Evolutionary conservation across 2,888 invertebrate genomes (phyloP), one percentile per base, ranked within the genome.

Genomic region (Plebejus melissa): DNA sequence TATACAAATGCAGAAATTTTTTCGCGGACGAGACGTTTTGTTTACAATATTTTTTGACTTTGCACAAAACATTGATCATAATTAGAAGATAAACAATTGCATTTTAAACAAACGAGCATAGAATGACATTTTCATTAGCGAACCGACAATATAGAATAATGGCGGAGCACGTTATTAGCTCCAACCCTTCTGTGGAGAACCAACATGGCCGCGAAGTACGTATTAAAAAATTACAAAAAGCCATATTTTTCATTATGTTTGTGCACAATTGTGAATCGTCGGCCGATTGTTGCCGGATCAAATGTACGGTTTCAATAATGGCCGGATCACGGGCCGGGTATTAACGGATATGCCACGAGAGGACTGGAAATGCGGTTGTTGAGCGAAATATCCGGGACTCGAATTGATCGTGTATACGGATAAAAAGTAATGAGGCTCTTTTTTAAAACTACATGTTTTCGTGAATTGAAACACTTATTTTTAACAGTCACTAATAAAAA

Each of bases 271-370:
- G 76, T 57, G 74, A 75, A 65, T 76, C 74, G 77, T 50, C 3
- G 74, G 77, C 58, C 77, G 77, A 79, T 79, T 79, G 79, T 79
- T 79, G 76, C 76, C 76, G 81, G 83, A 84, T 84, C 84, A 86
- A 83, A 85, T 86, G 83, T 85, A 86, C 88, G 86, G 84, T 87
- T 84, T 85, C 87, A 89, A 88, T 90, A 90, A 90, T 87, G 81
- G 80, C 80, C 80, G 86, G 90, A 89, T 91, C 88, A 89, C 83
- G 87, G 86, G 82, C 76, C 75, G 77, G 78, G 78, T 86, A 82
- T 83, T 83, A 85, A 80, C 77, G 81, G 85, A 86, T 87, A 85
- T 85, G 90, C 80, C 75, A 82, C 84, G 2, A 85, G 57, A 0
- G 2, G 71, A 77, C 65, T 80, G 4, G 0, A 7, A 72, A 76